Percentiles rank a stretch among this genome's conserved stretches.
These are phyloP conservation scores for Parnassius mnemosyne DNA, from an alignment of 2,888 invertebrate species.

Conservation along the genomic window DNA sequence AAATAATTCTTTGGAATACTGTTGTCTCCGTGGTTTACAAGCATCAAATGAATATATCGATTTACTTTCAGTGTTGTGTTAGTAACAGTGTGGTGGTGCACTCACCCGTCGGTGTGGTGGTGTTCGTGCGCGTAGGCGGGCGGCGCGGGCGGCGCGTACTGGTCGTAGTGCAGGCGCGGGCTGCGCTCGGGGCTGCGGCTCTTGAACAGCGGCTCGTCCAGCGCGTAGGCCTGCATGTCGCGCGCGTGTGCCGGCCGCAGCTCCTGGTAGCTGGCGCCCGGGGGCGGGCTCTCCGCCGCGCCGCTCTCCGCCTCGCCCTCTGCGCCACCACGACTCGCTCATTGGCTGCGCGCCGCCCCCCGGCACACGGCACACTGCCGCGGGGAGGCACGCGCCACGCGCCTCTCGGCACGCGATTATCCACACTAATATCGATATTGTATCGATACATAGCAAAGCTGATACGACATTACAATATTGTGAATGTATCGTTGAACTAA, in stretches of 20 bases:
- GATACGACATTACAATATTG: no score
- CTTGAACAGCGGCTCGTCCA: slow-evolving; percentile 39
- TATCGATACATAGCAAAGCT: no score
- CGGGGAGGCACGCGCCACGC: slow-evolving; percentile 36
- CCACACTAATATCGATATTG: slow-evolving; percentile 8
- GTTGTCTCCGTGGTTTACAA: no score
- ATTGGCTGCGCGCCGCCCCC: slow-evolving; percentile 26
- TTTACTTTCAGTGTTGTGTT: no score
- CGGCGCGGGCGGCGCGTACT: slow-evolving; percentile 55
- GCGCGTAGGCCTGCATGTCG: slow-evolving; percentile 71
- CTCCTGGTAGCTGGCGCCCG: slow-evolving; percentile 74
- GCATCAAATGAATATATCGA: no score
- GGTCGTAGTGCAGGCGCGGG: slow-evolving; percentile 57
- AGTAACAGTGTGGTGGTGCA: slow-evolving; percentile 24
- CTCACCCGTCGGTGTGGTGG: slow-evolving; percentile 63
- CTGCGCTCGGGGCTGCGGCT: slow-evolving; percentile 31
- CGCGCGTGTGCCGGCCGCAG: slow-evolving; percentile 65
- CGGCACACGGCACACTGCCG: slow-evolving; percentile 3
- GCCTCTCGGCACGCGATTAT: no score
- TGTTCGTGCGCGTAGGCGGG: slow-evolving; percentile 54
- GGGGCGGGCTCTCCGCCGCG: slow-evolving; percentile 62
- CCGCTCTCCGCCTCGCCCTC: slow-evolving; percentile 62
- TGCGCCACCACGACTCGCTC: slow-evolving; percentile 50
- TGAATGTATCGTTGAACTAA: no score
- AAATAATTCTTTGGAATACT: no score